Percentiles rank a stretch among this genome's conserved stretches.
phyloP scores from a whole-genome alignment of 2,113 vertebrate species.

The Prietella phreatophila region DNA sequence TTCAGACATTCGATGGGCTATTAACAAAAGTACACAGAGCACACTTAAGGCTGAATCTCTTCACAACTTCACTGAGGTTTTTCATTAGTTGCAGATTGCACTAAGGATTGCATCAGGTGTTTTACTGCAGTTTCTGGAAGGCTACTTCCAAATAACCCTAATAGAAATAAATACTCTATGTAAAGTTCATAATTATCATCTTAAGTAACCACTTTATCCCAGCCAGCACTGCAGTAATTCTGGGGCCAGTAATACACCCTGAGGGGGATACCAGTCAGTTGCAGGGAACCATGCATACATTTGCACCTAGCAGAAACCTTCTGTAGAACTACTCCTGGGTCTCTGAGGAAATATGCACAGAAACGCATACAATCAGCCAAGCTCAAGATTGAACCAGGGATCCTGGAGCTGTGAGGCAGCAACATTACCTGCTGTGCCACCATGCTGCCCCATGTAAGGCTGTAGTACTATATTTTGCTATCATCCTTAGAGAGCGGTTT shows the following conservation, averaged over 20 bases:
- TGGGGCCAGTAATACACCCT: not conserved
- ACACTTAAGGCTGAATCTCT: not conserved
- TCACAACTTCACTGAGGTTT: not conserved
- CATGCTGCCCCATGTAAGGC: no score
- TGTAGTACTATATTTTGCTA: not conserved
- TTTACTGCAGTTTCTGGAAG: not conserved
- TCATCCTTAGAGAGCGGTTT: not conserved
- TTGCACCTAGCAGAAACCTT: not conserved
- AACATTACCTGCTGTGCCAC: no score
- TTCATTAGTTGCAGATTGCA: not conserved
- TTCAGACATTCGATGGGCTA: slow-evolving; percentile 90
- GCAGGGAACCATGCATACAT: not conserved
- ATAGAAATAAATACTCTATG: not conserved
- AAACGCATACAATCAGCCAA: not conserved
- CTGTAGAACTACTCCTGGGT: not conserved
- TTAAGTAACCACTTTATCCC: not conserved
- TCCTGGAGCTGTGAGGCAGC: not conserved
- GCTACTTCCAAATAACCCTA: not conserved
- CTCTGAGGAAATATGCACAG: not conserved
- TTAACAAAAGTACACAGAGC: not conserved
- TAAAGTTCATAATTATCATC: not conserved
- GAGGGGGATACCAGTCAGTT: not conserved
- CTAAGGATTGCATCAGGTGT: not conserved
- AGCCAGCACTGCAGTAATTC: not conserved
- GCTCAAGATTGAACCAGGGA: not conserved